phyloP scores from a whole-genome alignment of 2,113 vertebrate species.

The Poeciliopsis prolifica region DNA sequence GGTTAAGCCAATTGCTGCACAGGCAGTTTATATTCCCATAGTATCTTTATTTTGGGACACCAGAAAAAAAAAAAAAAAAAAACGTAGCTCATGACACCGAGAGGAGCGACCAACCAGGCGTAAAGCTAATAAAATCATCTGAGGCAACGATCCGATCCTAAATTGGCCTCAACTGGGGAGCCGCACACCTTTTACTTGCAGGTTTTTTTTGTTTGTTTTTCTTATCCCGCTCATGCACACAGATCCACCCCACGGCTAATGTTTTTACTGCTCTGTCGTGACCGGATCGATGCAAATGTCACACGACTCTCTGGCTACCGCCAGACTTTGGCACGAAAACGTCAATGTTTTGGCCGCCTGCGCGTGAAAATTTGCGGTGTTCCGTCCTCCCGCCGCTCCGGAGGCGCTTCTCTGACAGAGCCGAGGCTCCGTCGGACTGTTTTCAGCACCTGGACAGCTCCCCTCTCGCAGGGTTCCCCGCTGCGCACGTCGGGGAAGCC shows the following conservation, averaged over 20 bases:
- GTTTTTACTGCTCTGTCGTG: constrained; percentile 66
- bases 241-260: constrained; percentile 31
- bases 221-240: neutral
- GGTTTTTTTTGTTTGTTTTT: neutral
- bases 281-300: constrained; percentile 76
- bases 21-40: constrained; percentile 70
- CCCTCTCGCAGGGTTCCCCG: constrained; percentile 67
- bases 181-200: constrained; percentile 27
- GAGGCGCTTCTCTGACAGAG: constrained; percentile 9
- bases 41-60: constrained; percentile 74
- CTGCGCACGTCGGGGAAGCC: constrained; percentile 73
- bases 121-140: constrained; percentile 60
- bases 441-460: constrained; percentile 76
- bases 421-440: constrained; percentile 38
- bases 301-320: constrained; percentile 51
- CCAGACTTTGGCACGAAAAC: constrained; percentile 45
- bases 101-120: constrained; percentile 61
- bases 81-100: constrained; percentile 45
- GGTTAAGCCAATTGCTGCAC: constrained; percentile 75
- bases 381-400: constrained; percentile 22
- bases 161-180: constrained; percentile 48
- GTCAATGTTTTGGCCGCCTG: constrained; percentile 61
- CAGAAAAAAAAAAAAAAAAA: constrained; percentile 35
- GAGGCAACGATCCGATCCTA: constrained; percentile 44
- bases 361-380: constrained; percentile 34